Evolutionary conservation across 1,140 invertebrate genomes (phyloP).

Genomic region (Harpegnathos saltator): DNA sequence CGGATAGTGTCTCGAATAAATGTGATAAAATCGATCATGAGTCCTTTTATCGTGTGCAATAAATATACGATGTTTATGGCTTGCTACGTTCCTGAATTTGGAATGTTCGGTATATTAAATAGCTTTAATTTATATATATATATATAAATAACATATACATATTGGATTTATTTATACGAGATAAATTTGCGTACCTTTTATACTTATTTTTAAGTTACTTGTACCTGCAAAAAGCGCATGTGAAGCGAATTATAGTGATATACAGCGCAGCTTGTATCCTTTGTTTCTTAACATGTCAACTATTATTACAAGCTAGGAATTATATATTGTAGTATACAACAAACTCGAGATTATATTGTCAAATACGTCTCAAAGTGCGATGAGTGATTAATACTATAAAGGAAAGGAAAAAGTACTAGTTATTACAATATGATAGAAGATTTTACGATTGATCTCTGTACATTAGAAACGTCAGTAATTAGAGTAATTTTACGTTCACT

Average conservation of each 20-base stretch:
- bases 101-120: neutral
- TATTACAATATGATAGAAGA: slow-evolving; percentile 1
- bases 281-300: slow-evolving; percentile 7
- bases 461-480: neutral
- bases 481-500: slow-evolving; percentile 22
- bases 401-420: neutral
- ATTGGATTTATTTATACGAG: no score
- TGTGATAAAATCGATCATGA: neutral
- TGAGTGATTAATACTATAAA: slow-evolving; percentile 8
- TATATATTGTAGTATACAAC: neutral
- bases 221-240: slow-evolving; percentile 34
- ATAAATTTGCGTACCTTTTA: neutral
- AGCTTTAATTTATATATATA: slow-evolving; percentile 21
- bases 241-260: slow-evolving; percentile 35
- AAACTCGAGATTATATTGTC: slow-evolving; percentile 17
- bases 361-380: slow-evolving; percentile 12
- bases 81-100: neutral
- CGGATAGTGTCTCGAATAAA: slow-evolving; percentile 8
- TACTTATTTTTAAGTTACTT: slow-evolving; percentile 44
- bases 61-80: neutral
- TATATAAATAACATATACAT: neutral
- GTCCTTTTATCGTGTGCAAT: neutral
- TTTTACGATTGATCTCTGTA: slow-evolving; percentile 40
- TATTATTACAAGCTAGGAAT: slow-evolving; percentile 22
- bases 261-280: slow-evolving; percentile 40